Conservation (phyloP, 2,113 vertebrate genomes). For the Anoura caudifer region DNA sequence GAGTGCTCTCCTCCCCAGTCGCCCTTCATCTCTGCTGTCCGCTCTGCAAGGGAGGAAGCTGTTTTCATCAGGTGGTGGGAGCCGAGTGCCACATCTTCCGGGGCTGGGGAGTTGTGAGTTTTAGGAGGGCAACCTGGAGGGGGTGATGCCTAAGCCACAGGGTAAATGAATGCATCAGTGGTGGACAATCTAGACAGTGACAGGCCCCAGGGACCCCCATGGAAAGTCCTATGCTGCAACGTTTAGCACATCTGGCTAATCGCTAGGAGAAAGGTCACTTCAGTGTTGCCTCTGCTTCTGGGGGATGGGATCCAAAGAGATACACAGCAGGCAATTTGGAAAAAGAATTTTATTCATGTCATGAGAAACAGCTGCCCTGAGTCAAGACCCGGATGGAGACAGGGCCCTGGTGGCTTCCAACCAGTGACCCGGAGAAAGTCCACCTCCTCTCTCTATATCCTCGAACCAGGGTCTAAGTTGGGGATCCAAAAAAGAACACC, state of each 20-base stretch:
- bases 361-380: conserved; percentile 55
- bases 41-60: background rate
- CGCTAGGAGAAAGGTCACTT: background rate
- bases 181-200: background rate
- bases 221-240: background rate
- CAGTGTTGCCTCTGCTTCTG: background rate
- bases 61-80: background rate
- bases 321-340: conserved; percentile 24
- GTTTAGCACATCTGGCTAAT: background rate
- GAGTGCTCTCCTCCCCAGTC: background rate
- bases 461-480: background rate
- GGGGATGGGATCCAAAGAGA: conserved; percentile 4
- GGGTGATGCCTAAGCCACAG: background rate
- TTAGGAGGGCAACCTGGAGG: background rate
- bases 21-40: background rate
- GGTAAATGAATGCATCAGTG: background rate
- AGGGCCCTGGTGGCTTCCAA: background rate
- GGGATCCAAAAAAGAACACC: background rate
- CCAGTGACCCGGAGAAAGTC: background rate
- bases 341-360: conserved; percentile 68
- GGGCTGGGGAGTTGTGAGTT: background rate
- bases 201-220: background rate
- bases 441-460: background rate
- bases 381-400: background rate
- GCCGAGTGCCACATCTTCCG: background rate